A percentile compares a stretch with the other conserved stretches of the same genome.
Evolutionary conservation across 2,888 invertebrate species (phyloP).

Genomic region (Melangyna quadrimaculata): DNA sequence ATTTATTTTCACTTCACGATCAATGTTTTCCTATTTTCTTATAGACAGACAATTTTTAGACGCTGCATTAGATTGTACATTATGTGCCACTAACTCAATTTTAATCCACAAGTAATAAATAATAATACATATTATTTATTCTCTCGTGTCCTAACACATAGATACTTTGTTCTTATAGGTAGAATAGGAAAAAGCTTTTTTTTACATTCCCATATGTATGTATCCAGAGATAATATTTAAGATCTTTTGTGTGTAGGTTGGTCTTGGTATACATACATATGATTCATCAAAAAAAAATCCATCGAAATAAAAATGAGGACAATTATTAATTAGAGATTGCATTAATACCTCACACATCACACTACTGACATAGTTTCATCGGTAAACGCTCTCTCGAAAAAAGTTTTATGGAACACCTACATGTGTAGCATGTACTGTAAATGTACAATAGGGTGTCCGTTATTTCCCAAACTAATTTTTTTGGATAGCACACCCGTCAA

Average conservation of each 20-base stretch:
- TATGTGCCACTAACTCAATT: background rate
- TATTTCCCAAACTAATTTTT: too few relatives aligned
- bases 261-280: too few relatives aligned
- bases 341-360: slow-evolving; percentile 17
- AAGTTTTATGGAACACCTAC: background rate
- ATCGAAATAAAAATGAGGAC: background rate
- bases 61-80: background rate
- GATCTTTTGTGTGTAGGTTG: background rate
- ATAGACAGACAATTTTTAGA: background rate
- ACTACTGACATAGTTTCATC: slow-evolving; percentile 57
- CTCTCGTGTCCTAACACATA: background rate
- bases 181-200: background rate
- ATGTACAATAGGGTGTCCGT: too few relatives aligned
- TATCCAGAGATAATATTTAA: background rate
- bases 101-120: background rate
- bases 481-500: too few relatives aligned
- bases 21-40: slow-evolving; percentile 21
- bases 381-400: background rate
- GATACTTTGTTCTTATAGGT: slow-evolving; percentile 5
- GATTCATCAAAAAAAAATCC: slow-evolving; percentile 43
- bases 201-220: slow-evolving; percentile 18
- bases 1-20: slow-evolving; percentile 43
- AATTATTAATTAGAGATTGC: background rate
- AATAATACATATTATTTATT: too few relatives aligned
- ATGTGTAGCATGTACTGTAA: too few relatives aligned